Conservation (phyloP, 2,113 vertebrate species). For the Poecilia latipinna region DNA sequence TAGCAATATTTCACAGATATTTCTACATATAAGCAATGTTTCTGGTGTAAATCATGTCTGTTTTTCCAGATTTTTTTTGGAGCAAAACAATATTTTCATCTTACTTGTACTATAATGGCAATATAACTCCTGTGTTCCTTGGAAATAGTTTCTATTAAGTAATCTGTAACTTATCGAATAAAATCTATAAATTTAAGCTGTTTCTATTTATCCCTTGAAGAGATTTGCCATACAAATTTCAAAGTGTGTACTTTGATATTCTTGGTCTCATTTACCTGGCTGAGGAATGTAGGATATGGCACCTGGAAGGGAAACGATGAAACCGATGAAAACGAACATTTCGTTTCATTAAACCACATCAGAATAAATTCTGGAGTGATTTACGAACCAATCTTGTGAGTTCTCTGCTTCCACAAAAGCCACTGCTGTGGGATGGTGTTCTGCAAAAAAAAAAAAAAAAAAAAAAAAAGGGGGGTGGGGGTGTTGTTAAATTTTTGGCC, state of each 20-base stretch:
- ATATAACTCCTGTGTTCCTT: background rate
- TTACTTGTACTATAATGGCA: background rate
- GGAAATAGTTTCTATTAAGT: background rate
- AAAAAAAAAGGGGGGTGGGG: too few species aligned
- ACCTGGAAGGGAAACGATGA: slow-evolving; percentile 60
- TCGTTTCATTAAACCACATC: background rate
- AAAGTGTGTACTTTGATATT: background rate
- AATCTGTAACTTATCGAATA: background rate
- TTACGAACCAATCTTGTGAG: slow-evolving; percentile 76
- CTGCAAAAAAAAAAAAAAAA: slow-evolving; percentile 43
- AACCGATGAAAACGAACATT: background rate
- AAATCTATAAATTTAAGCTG: background rate
- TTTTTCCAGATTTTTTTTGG: too few species aligned
- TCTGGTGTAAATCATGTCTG: too few species aligned
- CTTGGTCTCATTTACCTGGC: slow-evolving; percentile 56
- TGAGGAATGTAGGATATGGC: slow-evolving; percentile 79
- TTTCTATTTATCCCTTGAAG: background rate
- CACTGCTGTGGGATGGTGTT: slow-evolving; percentile 79
- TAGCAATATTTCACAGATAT: too few species aligned
- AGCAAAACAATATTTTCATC: too few species aligned
- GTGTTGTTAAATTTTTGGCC: background rate
- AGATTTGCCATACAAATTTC: background rate
- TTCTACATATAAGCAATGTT: too few species aligned
- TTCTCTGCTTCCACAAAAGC: slow-evolving; percentile 82
- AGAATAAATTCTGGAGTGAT: background rate